These are phyloP conservation scores for Allobates femoralis DNA, from an alignment of 2,797 vertebrate species.

Conservation along the genomic window DNA sequence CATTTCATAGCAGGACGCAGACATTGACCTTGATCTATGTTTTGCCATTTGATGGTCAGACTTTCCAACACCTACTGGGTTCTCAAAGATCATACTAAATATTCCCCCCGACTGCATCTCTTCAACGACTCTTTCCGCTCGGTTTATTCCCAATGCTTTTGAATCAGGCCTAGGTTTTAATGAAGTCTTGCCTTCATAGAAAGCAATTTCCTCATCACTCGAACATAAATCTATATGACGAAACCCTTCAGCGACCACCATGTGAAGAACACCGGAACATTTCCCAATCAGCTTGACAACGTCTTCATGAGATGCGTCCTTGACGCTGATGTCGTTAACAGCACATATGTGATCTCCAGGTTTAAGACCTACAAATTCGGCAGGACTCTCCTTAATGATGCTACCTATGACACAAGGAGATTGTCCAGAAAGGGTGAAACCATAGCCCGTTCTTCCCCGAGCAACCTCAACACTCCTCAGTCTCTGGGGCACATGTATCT, in stretches of 20 bases:
- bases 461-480: slow-evolving; percentile 91
- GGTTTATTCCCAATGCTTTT: slow-evolving; percentile 92
- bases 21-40: slow-evolving; percentile 80
- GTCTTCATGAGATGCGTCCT: slow-evolving; percentile 93
- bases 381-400: slow-evolving; percentile 92
- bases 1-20: slow-evolving; percentile 80
- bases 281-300: slow-evolving; percentile 96
- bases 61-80: slow-evolving; percentile 82
- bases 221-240: slow-evolving; percentile 87
- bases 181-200: slow-evolving; percentile 83
- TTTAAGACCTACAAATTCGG: slow-evolving; percentile 90
- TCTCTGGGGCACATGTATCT: slow-evolving; percentile 73
- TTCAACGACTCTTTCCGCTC: slow-evolving; percentile 93
- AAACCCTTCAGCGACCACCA: slow-evolving; percentile 85
- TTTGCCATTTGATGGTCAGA: slow-evolving; percentile 80
- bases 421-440: slow-evolving; percentile 94
- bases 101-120: slow-evolving; percentile 97
- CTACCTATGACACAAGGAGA: slow-evolving; percentile 92
- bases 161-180: slow-evolving; percentile 88
- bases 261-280: slow-evolving; percentile 89
- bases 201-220: slow-evolving; percentile 90
- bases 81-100: slow-evolving; percentile 97
- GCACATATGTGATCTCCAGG: slow-evolving; percentile 92
- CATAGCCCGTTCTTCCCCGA: slow-evolving; percentile 91
- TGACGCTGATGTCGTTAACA: slow-evolving; percentile 94